Evolutionary conservation across 2,888 invertebrate species (phyloP).

Genomic region (Poecilus cupreus): DNA sequence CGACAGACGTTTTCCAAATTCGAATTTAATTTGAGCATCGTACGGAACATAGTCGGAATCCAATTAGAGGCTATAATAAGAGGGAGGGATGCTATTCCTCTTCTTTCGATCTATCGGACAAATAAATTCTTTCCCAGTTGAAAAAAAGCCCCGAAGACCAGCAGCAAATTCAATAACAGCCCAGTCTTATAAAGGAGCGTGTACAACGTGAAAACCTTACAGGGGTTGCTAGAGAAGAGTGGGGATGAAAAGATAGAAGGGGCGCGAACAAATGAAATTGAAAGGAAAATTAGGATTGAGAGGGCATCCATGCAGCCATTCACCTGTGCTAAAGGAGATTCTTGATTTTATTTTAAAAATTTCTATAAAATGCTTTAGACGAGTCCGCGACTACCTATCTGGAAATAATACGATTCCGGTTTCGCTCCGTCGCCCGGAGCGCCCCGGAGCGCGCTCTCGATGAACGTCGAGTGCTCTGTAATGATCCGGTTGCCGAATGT

Average conservation of each 20-base stretch:
- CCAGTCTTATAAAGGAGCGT: conserved; percentile 24
- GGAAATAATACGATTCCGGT: conserved; percentile 55
- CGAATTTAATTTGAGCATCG: conserved; percentile 53
- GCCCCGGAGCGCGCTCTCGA: conserved; percentile 10
- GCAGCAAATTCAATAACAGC: conserved; percentile 56
- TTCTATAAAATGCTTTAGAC: conserved; percentile 53
- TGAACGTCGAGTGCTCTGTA: background rate
- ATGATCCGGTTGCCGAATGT: conserved; percentile 16
- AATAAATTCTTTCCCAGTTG: conserved; percentile 56
- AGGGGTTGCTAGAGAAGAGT: background rate
- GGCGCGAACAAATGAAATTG: conserved; percentile 56
- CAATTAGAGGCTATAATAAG: conserved; percentile 47
- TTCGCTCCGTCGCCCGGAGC: background rate
- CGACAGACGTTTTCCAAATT: conserved; percentile 35
- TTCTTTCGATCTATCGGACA: conserved; percentile 51
- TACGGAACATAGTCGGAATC: conserved; percentile 52
- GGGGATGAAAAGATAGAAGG: conserved; percentile 13
- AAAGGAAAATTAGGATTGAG: conserved; percentile 56
- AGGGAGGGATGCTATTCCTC: conserved; percentile 14
- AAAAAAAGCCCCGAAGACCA: conserved; percentile 53
- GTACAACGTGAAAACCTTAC: conserved; percentile 6
- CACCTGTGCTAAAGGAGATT: conserved; percentile 50
- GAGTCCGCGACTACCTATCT: conserved; percentile 42
- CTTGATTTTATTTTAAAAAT: conserved; percentile 57
- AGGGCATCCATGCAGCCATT: conserved; percentile 41